Conservation (phyloP, 2,797 vertebrate genomes). For the Lithobates sylvaticus region DNA sequence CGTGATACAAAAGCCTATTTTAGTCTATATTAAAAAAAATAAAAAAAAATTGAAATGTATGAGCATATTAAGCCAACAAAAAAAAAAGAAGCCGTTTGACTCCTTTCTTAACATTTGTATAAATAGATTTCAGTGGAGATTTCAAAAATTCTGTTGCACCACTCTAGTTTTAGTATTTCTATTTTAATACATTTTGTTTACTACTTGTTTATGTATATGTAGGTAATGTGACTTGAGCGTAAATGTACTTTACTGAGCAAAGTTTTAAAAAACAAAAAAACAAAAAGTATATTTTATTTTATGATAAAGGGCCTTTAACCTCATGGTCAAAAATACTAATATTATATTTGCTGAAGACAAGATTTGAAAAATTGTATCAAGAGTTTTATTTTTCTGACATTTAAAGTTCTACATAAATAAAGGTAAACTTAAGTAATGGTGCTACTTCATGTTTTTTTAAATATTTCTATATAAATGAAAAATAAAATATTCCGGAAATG, state of each 20-base stretch:
- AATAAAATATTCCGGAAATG: conserved; percentile 93
- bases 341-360: conserved; percentile 99
- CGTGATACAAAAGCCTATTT: conserved; percentile 99
- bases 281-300: conserved; percentile 99
- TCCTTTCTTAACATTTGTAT: conserved; percentile 98
- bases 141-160: conserved; percentile 94
- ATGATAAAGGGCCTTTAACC: conserved; percentile 99
- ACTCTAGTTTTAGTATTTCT: conserved; percentile 99
- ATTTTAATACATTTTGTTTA: conserved; percentile 99
- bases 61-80: conserved; percentile 88
- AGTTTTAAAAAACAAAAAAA: conserved; percentile 87
- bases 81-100: conserved; percentile 82
- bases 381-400: conserved; percentile 99
- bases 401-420: conserved; percentile 99
- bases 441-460: conserved; percentile 99
- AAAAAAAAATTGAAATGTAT: conserved; percentile 86
- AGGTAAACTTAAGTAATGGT: conserved; percentile 98
- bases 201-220: conserved; percentile 99
- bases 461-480: conserved; percentile 98
- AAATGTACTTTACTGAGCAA: conserved; percentile 99
- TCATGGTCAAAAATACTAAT: conserved; percentile 98
- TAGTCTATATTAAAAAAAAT: conserved; percentile 97
- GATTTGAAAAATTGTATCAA: conserved; percentile 99
- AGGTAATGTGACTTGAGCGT: conserved; percentile 99
- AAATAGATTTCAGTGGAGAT: conserved; percentile 97